Percentiles rank a stretch among this genome's conserved stretches.
Conservation (phyloP, 2,888 invertebrate species). For the Argynnis bischoffii region DNA sequence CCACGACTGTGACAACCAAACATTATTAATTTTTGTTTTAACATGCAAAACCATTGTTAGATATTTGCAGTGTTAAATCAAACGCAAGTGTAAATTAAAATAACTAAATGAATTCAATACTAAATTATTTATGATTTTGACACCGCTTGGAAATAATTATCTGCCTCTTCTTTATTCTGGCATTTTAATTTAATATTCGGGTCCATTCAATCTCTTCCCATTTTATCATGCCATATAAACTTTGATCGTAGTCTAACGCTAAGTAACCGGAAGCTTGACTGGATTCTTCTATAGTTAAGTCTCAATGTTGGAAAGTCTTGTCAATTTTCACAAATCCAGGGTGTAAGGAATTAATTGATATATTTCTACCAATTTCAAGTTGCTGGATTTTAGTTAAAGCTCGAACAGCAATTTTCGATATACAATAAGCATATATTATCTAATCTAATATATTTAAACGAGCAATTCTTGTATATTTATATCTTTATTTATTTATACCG, state of each 20-base stretch:
- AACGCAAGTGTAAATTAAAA: too few species aligned
- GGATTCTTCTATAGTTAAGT: conserved; percentile 40
- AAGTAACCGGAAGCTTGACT: conserved; percentile 42
- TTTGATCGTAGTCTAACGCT: conserved; percentile 46
- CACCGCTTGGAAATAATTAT: too few species aligned
- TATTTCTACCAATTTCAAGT: conserved; percentile 40
- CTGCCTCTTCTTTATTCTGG: conserved; percentile 14
- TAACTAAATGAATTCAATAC: too few species aligned
- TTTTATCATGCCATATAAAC: conserved; percentile 47
- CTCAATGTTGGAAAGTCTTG: conserved; percentile 43
- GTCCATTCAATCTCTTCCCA: conserved; percentile 44
- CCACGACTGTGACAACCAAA: too few species aligned
- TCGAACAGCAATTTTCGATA: conserved; percentile 46
- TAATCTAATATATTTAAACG: too few species aligned
- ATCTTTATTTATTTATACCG: too few species aligned
- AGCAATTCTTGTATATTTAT: too few species aligned
- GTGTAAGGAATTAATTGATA: conserved; percentile 46
- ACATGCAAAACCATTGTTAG: too few species aligned
- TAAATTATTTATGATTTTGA: too few species aligned
- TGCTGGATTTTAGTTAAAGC: conserved; percentile 44
- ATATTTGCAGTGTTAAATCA: too few species aligned
- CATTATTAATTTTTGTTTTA: too few species aligned
- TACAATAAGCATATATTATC: too few species aligned
- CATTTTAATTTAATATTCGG: conserved; percentile 33
- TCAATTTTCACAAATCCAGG: conserved; percentile 46